A percentile compares a stretch with the other conserved stretches of the same genome.
Evolutionary conservation across 2,797 vertebrate genomes (phyloP).

Genomic region (Oreochromis mossambicus): DNA sequence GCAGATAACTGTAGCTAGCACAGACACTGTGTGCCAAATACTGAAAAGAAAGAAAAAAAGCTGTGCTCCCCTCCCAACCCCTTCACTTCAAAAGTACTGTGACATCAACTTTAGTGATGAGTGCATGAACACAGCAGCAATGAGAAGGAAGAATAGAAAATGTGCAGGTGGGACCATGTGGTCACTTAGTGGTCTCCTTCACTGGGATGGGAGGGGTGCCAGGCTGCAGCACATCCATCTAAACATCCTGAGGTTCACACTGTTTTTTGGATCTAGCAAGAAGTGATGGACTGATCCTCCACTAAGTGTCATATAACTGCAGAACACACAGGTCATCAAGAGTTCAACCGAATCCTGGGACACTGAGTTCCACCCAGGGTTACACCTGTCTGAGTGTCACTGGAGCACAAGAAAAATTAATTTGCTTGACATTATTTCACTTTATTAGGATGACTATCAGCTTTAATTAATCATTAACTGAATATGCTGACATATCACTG

Average conservation of each 20-base stretch:
- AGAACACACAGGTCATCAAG: not conserved
- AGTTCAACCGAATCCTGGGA: not conserved
- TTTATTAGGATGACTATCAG: not conserved
- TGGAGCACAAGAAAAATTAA: not conserved
- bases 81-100: not conserved
- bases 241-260: not conserved
- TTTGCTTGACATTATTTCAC: not conserved
- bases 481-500: not conserved
- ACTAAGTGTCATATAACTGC: not conserved
- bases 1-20: not conserved
- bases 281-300: not conserved
- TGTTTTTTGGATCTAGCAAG: not conserved
- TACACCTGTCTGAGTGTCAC: not conserved
- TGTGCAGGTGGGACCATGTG: not conserved
- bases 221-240: not conserved
- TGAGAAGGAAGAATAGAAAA: not conserved
- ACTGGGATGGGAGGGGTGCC: not conserved
- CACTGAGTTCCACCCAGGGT: accelerated
- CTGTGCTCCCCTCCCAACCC: not conserved
- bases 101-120: not conserved
- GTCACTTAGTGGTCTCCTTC: not conserved
- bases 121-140: not conserved
- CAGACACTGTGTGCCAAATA: not conserved
- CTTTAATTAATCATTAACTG: not conserved
- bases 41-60: not conserved